Percentiles rank a stretch among this genome's conserved stretches.
Conservation (phyloP, 2,113 vertebrate species). For the Cheilinus undulatus region DNA sequence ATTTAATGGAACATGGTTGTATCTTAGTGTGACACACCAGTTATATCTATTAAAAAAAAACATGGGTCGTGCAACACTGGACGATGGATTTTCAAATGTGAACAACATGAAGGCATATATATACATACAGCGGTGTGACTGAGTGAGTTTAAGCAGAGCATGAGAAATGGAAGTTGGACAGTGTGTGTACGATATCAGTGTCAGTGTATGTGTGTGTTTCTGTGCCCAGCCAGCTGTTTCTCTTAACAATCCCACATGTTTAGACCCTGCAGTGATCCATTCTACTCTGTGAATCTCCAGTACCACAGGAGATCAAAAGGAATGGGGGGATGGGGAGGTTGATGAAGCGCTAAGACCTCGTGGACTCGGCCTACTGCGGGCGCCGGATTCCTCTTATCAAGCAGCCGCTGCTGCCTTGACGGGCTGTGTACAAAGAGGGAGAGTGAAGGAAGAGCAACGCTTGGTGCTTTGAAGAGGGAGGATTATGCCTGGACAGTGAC, state of each 20-base stretch:
- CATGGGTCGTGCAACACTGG: neutral
- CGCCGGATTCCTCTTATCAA: conserved; percentile 92
- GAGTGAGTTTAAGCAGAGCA: conserved; percentile 61
- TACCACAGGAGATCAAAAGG: conserved; percentile 91
- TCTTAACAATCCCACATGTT: conserved; percentile 78
- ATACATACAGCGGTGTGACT: conserved; percentile 54
- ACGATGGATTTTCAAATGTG: conserved; percentile 23
- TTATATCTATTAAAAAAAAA: neutral
- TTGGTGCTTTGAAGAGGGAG: conserved; percentile 91
- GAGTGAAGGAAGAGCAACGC: conserved; percentile 78
- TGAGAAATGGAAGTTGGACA: conserved; percentile 71
- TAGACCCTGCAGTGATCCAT: conserved; percentile 86
- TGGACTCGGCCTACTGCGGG: conserved; percentile 76
- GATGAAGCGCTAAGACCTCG: conserved; percentile 74
- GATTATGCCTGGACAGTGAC: conserved; percentile 89
- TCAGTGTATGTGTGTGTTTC: conserved; percentile 69
- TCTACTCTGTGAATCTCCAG: conserved; percentile 89
- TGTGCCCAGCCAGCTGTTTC: conserved; percentile 83
- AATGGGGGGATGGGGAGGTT: conserved; percentile 59
- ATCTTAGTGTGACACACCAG: neutral
- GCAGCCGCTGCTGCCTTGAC: conserved; percentile 88
- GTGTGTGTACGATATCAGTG: conserved; percentile 79
- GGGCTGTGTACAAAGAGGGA: conserved; percentile 89
- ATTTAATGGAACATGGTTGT: conserved; percentile 11
- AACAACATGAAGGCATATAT: conserved; percentile 30